phyloP scores from a whole-genome alignment of 2,888 invertebrate genomes.

The Drosophila paramelanica region DNA sequence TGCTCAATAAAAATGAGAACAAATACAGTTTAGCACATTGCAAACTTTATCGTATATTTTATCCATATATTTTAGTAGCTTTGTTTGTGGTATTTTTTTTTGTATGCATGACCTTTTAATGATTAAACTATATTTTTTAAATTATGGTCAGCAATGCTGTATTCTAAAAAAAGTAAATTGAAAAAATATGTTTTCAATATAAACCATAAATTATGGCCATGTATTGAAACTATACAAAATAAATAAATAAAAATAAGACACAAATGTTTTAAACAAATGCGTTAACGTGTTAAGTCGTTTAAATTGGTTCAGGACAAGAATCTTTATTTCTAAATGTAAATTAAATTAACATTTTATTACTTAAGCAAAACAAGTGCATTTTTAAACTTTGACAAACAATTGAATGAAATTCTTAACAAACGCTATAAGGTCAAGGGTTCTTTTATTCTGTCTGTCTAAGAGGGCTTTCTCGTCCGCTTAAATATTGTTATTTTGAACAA shows the following conservation, averaged over 20 bases:
- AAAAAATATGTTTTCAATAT: neutral
- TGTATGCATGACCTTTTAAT: neutral
- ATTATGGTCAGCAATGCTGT: neutral
- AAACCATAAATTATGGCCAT: slow-evolving; percentile 3
- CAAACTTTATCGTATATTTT: neutral
- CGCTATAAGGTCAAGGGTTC: neutral
- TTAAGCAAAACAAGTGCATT: neutral
- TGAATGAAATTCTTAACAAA: neutral
- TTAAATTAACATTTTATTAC: too few species aligned
- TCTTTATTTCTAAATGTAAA: too few species aligned
- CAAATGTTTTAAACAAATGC: neutral
- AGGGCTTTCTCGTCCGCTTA: too few species aligned
- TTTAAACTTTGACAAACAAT: neutral
- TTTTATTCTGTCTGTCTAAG: neutral
- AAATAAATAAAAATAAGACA: neutral
- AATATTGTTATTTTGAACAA: too few species aligned
- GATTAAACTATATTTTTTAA: neutral
- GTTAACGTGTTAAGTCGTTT: too few species aligned
- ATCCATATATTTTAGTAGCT: too few species aligned
- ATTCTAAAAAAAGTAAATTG: neutral
- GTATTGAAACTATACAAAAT: too few species aligned
- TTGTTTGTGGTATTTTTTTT: neutral
- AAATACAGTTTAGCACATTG: slow-evolving; percentile 1
- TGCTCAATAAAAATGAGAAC: neutral
- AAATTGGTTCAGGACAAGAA: too few species aligned